Evolutionary conservation across 2,113 vertebrate species (phyloP).

Genomic region (Channa argus): DNA sequence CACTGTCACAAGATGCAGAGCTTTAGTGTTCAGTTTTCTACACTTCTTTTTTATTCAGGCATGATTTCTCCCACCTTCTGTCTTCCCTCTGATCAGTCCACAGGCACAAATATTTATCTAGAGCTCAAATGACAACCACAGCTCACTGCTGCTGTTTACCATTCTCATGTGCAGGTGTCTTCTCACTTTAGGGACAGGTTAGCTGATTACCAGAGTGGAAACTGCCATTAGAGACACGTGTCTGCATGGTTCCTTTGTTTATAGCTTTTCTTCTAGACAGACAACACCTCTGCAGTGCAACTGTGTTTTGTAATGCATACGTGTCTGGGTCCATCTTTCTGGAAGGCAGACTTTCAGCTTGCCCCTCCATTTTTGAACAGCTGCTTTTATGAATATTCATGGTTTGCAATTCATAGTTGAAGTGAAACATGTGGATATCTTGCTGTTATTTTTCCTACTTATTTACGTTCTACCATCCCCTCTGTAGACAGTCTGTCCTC

Average conservation of each 20-base stretch:
- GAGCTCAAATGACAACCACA: conserved; percentile 15
- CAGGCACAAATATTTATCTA: conserved; percentile 43
- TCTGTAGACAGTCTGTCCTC: background rate
- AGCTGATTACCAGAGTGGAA: conserved; percentile 6
- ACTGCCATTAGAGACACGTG: conserved; percentile 14
- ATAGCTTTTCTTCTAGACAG: conserved; percentile 9
- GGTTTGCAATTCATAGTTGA: background rate
- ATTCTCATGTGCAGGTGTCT: conserved; percentile 13
- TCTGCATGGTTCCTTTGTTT: conserved; percentile 26
- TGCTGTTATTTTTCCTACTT: background rate
- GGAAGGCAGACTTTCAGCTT: conserved; percentile 37
- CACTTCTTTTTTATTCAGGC: too few relatives aligned
- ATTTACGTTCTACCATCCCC: background rate
- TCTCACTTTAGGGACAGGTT: background rate
- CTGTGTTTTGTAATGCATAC: conserved; percentile 40
- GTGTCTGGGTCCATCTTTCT: conserved; percentile 50
- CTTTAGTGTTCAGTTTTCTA: too few relatives aligned
- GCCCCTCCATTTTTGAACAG: conserved; percentile 39
- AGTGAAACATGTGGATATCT: background rate
- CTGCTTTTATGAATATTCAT: conserved; percentile 51
- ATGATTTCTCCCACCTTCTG: background rate
- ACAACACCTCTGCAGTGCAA: conserved; percentile 29
- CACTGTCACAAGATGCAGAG: too few relatives aligned
- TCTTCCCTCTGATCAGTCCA: conserved; percentile 28
- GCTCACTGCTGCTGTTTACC: conserved; percentile 36